Evolutionary conservation across 1,140 invertebrate genomes (phyloP).

Genomic region (Antheraea mylitta): DNA sequence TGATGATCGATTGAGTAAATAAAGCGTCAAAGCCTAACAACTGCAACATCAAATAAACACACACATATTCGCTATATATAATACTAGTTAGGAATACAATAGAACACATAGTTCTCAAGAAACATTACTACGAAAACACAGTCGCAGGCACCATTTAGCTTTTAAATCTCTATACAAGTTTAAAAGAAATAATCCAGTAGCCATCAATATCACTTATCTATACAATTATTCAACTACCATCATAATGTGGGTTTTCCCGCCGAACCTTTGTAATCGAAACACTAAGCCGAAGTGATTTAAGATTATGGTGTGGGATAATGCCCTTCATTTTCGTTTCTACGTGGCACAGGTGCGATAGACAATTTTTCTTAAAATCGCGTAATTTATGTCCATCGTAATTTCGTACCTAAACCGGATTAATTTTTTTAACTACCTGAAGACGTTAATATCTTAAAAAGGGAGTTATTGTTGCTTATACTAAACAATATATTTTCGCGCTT

Average conservation of each 20-base stretch:
- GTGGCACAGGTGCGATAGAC: constrained; percentile 51
- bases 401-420: constrained; percentile 31
- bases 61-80: too few relatives aligned
- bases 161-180: too few relatives aligned
- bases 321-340: constrained; percentile 56
- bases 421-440: constrained; percentile 14
- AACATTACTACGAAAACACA: too few relatives aligned
- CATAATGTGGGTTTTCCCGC: constrained; percentile 66
- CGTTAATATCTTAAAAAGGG: background rate
- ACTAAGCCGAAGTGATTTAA: constrained; percentile 73
- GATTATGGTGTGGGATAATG: constrained; percentile 72
- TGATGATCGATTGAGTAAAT: too few relatives aligned
- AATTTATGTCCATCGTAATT: constrained; percentile 44
- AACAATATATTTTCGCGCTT: background rate
- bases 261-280: constrained; percentile 71
- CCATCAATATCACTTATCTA: constrained; percentile 68
- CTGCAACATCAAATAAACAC: too few relatives aligned
- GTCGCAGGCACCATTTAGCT: too few relatives aligned
- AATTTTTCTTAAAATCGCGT: constrained; percentile 51
- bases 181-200: constrained; percentile 13
- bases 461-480: background rate
- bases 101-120: too few relatives aligned
- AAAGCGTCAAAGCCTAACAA: too few relatives aligned
- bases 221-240: constrained; percentile 71
- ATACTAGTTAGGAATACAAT: too few relatives aligned